Conservation (phyloP, 2,797 vertebrate genomes). For the Xiphorhynchus erythropygius region DNA sequence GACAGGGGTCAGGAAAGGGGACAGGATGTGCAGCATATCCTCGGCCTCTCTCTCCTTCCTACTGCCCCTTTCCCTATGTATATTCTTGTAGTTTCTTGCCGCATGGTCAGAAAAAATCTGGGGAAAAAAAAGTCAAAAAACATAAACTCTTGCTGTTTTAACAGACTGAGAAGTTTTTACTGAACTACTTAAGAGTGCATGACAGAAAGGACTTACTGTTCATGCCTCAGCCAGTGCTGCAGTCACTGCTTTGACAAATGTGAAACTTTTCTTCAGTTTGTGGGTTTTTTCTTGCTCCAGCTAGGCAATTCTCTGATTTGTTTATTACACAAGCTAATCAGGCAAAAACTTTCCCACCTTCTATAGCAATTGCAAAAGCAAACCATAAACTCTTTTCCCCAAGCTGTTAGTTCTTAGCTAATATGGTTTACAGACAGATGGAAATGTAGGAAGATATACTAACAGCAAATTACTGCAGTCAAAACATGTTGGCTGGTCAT, state of each 20-base stretch:
- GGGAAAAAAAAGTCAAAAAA: rapidly evolving
- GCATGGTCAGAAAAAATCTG: neutral
- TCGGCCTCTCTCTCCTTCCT: neutral
- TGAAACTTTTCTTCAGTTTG: neutral
- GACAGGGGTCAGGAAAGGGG: neutral
- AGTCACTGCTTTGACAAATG: neutral
- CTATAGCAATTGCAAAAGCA: neutral
- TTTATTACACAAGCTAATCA: neutral
- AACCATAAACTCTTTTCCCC: neutral
- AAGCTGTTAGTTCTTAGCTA: neutral
- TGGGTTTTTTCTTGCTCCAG: neutral
- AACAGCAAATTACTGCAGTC: neutral
- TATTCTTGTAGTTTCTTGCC: neutral
- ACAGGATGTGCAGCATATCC: neutral
- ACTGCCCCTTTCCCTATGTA: neutral
- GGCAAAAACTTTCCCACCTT: neutral
- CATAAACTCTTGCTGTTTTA: neutral
- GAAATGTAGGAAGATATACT: neutral
- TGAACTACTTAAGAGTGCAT: neutral
- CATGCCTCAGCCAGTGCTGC: neutral
- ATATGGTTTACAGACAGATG: neutral
- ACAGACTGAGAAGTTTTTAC: neutral
- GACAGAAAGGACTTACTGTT: neutral
- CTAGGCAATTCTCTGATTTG: neutral
- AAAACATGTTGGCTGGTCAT: neutral